Evolutionary conservation across 2,888 invertebrate genomes (phyloP), one percentile per base, ranked within the genome.

Genomic region (Seira ritae): DNA sequence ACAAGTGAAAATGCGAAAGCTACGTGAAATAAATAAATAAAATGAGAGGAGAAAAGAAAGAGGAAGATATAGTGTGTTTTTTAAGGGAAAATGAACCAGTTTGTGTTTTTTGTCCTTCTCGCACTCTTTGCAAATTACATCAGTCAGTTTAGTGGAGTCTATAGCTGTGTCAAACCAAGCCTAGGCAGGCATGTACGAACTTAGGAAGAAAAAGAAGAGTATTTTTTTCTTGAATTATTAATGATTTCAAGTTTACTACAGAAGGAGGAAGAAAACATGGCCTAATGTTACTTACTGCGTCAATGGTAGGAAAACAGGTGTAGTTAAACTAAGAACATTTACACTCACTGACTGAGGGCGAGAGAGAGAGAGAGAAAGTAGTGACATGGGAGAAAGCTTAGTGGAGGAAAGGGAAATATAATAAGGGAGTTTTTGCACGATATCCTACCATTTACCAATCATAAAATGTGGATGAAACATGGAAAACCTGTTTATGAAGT

Each of bases 371-470:
- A 50, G 31, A 31, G 15, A 12, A n/a, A 50, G 17, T n/a, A 50
- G 50, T 50, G 50, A 50, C 12, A 50, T 50, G 50, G 50, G 50
- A 50, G 50, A 50, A 50, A 50, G 42, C 12, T 12, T 42, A 6
- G 6, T 42, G 12, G 42, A 42, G 12, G 42, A 20, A 22, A 20
- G 62, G 62, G 62, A 62, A 50, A 50, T 50, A n/a, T 50, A 62
- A 62, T 62, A 62, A 62, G 62, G 62, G 62, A 62, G 62, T 62
- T 62, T 67, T 67, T 78, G 65, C 79, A 79, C 79, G 79, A 23
- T 71, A 79, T 79, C 65, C 19, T 12, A 72, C 66, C 71, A 79
- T 79, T 79, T 72, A 67, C 67, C 71, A 72, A 19, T 62, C 62
- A 62, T 62, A 62, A 62, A 62, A 62, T 62, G 62, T 22, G 62